phyloP scores from a whole-genome alignment of 2,888 invertebrate genomes.

The Vannuccia rotundouncinata region DNA sequence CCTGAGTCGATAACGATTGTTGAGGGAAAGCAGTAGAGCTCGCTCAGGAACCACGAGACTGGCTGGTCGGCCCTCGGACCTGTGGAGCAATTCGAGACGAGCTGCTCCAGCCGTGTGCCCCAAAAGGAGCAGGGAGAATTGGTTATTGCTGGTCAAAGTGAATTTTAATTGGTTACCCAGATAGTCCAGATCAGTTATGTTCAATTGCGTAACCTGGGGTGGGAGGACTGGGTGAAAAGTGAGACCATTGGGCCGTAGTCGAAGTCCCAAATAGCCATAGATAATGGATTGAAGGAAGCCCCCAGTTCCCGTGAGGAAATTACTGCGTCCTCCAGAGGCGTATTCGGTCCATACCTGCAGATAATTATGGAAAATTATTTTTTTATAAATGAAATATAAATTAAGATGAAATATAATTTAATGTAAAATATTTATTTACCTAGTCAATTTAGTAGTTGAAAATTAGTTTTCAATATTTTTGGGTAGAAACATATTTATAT shows the following conservation, averaged over 20 bases:
- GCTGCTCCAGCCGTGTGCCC: not conserved
- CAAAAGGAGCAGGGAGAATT: not conserved
- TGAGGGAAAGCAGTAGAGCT: too few relatives aligned
- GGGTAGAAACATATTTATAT: too few relatives aligned
- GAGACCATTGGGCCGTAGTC: conserved; percentile 43
- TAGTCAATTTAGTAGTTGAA: too few relatives aligned
- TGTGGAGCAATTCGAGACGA: not conserved
- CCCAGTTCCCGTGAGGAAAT: conserved; percentile 44
- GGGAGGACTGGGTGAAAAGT: conserved; percentile 44
- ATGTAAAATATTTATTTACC: too few relatives aligned
- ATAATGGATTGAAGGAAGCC: conserved; percentile 44
- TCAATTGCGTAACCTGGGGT: conserved; percentile 40
- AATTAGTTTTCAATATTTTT: too few relatives aligned
- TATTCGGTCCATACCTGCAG: conserved; percentile 44
- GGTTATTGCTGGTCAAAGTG: not conserved
- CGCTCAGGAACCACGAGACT: too few relatives aligned
- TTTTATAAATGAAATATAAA: too few relatives aligned
- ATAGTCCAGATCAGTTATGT: not conserved
- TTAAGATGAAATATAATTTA: too few relatives aligned
- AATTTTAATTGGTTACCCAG: conserved; percentile 3
- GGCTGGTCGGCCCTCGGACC: not conserved
- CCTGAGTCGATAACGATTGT: too few relatives aligned
- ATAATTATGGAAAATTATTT: too few relatives aligned
- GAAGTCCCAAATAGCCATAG: conserved; percentile 43
- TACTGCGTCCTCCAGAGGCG: conserved; percentile 41